Conservation (phyloP, 2,888 invertebrate genomes). For the Hydrotaea cyrtoneurina region DNA sequence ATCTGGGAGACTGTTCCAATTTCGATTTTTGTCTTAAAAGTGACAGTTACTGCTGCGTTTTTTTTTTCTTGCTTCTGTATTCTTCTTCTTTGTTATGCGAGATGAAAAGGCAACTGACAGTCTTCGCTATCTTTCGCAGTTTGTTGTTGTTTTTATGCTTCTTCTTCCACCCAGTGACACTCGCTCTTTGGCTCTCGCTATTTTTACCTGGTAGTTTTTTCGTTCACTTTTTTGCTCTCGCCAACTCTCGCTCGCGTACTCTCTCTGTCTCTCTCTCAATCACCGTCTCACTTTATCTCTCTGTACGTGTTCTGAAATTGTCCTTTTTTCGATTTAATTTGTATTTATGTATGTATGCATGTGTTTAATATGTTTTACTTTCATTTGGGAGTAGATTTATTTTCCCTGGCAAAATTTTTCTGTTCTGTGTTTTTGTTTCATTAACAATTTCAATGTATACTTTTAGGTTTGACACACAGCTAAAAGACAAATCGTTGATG, state of each 20-base stretch:
- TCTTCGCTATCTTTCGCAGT: background rate
- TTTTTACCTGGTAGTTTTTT: constrained; percentile 31
- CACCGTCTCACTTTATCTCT: too few relatives aligned
- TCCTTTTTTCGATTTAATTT: constrained; percentile 50
- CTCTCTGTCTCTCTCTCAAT: background rate
- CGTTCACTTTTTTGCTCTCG: constrained; percentile 18
- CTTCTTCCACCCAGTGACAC: constrained; percentile 6
- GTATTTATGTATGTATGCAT: constrained; percentile 44
- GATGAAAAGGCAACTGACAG: background rate
- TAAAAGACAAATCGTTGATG: too few relatives aligned
- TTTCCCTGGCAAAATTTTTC: background rate
- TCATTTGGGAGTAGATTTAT: constrained; percentile 43
- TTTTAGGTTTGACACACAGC: background rate
- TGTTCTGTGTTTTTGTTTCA: background rate
- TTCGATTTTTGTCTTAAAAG: constrained; percentile 47
- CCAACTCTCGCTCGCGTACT: constrained; percentile 50
- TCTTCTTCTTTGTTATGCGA: background rate
- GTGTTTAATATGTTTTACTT: constrained; percentile 61
- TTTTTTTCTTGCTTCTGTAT: background rate
- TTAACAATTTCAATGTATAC: background rate
- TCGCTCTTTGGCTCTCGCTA: background rate
- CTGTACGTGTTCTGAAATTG: too few relatives aligned
- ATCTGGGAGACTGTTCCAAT: background rate
- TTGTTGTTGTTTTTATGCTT: background rate
- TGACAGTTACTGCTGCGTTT: constrained; percentile 38